Evolutionary conservation across 1,140 invertebrate genomes (phyloP), one percentile per base, ranked within the genome.

Genomic region (Drosophila guanche): DNA sequence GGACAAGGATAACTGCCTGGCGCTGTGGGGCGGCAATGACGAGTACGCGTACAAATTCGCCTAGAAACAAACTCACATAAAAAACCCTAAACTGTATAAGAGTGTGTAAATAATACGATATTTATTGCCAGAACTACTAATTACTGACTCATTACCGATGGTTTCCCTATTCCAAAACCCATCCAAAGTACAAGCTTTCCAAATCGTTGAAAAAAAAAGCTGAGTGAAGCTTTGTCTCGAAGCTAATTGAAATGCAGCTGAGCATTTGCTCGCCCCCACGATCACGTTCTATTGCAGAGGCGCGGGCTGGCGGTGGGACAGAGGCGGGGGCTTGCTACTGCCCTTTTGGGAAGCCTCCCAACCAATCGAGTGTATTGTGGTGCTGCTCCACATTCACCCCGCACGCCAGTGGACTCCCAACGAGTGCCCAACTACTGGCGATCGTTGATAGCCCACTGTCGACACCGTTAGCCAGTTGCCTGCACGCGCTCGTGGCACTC

Each of bases 1-100:
- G 0, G 92, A 94, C 55, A 92, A 94, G n/a, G 95, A 96, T 68
- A 94, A 97, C 80, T 93, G 95, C 10, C 92, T 97, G 6, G 93
- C 92, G 67, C 93, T 92, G 75, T 98, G 97, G 97, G 97, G 97
- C 22, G 97, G 97, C 12, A 94, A 93, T 14, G 96, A 95, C 86
- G 92, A 94, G 52, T 97, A 96, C 78, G 42, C 43, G 10, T 86
- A 59, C 8, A 69, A 76, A 43, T 86, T 86, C 33, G 25, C 10
- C 14, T 58, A 40, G 16, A 27, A 42, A 8, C 20, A 29, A 29
- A 29, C 20, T n/a, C 53, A 41, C 41, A 8, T 14, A 33, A 14
- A 12, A 33, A 20, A 12, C 33, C 33, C 3, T 5, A n/a, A 67
- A 42, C 5, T 73, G 43, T 76, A 54, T 41, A 53, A 56, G 4